phyloP scores from a whole-genome alignment of 2,113 vertebrate species.

The Ptychochromis oligacanthus region DNA sequence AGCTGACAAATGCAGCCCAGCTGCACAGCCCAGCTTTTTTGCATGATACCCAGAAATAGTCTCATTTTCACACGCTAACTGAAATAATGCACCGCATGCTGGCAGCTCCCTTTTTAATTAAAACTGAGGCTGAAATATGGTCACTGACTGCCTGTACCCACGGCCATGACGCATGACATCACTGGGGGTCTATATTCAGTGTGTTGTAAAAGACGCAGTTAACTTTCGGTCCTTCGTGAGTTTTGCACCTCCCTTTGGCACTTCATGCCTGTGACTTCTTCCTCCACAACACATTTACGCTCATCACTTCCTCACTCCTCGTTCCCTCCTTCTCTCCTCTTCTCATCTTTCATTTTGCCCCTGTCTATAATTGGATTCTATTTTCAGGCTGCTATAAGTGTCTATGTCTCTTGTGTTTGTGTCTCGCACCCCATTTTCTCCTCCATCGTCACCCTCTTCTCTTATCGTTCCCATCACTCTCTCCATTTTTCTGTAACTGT shows the following conservation, averaged over 20 bases:
- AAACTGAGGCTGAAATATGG: neutral
- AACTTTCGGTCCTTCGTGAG: conserved; percentile 59
- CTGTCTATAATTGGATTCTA: conserved; percentile 85
- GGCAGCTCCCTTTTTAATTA: conserved; percentile 9
- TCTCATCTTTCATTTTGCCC: conserved; percentile 74
- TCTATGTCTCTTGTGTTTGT: conserved; percentile 81
- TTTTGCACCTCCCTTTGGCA: conserved; percentile 74
- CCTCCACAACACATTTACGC: conserved; percentile 71
- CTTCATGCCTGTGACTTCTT: conserved; percentile 72
- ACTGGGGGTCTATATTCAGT: conserved; percentile 48
- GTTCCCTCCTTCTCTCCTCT: conserved; percentile 55
- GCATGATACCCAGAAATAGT: conserved; percentile 33
- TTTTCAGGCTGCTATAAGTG: conserved; percentile 82
- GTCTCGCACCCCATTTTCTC: conserved; percentile 83
- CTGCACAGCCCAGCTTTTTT: conserved; percentile 28
- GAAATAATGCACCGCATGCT: conserved; percentile 23
- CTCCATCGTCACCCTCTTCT: conserved; percentile 74
- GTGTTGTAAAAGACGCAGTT: conserved; percentile 66
- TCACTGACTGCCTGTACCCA: conserved; percentile 7
- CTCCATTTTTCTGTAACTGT: conserved; percentile 61
- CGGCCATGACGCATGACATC: conserved; percentile 42
- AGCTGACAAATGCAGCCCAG: conserved; percentile 31
- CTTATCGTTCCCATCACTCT: conserved; percentile 56
- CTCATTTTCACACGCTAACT: conserved; percentile 23
- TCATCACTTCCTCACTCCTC: conserved; percentile 69